phyloP scores from a whole-genome alignment of 2,888 invertebrate species.

The Melanostoma mellinum region DNA sequence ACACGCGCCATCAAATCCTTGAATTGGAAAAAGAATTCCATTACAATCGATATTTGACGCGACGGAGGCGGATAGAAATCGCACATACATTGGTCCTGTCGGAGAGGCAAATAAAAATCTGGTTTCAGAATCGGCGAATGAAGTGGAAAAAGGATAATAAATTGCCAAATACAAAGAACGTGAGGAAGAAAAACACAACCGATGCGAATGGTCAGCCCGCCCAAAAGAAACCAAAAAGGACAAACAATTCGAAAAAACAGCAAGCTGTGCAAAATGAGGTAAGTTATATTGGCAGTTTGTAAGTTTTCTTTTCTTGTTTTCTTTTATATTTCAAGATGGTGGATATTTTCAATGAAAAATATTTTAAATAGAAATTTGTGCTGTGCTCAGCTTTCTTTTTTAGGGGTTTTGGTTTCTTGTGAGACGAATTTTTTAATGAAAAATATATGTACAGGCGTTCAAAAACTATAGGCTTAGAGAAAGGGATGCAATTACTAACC shows the following conservation, averaged over 20 bases:
- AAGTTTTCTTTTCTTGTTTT: not conserved
- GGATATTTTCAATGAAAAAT: no score
- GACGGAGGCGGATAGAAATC: slow-evolving; percentile 97
- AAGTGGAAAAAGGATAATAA: slow-evolving; percentile 91
- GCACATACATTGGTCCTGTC: slow-evolving; percentile 97
- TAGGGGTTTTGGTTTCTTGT: no score
- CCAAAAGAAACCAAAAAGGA: slow-evolving; percentile 80
- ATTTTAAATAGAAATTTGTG: no score
- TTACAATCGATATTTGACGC: slow-evolving; percentile 97
- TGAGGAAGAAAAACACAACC: slow-evolving; percentile 84
- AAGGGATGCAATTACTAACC: no score
- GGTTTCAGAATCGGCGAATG: slow-evolving; percentile 93
- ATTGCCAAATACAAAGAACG: slow-evolving; percentile 85
- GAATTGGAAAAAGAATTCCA: slow-evolving; percentile 99
- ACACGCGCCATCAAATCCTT: slow-evolving; percentile 98
- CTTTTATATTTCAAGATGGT: no score
- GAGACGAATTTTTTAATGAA: no score
- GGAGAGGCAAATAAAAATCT: slow-evolving; percentile 94
- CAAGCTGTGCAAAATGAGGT: slow-evolving; percentile 82
- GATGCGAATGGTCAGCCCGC: slow-evolving; percentile 82
- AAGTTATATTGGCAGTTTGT: slow-evolving; percentile 51
- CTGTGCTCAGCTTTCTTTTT: no score
- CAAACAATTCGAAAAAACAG: slow-evolving; percentile 77
- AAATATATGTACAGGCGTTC: no score
- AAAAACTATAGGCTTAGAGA: no score